A percentile compares a stretch with the other conserved stretches of the same genome.
These are phyloP conservation scores for Ascidia mentula DNA, from an alignment of 23 tunicate genomes.

Conservation along the genomic window DNA sequence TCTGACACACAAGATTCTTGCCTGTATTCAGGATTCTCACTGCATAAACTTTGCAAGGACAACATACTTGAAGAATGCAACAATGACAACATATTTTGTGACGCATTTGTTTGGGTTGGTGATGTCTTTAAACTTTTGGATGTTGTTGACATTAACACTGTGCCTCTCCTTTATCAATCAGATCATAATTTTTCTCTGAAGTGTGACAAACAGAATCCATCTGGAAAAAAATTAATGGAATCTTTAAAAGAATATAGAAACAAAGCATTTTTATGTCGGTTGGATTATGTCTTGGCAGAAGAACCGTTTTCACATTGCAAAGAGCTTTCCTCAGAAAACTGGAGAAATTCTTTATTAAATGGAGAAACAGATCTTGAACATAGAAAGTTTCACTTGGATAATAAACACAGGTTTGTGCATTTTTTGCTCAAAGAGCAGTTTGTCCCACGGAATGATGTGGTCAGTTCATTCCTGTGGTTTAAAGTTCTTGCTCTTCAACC, in stretches of 20 bases:
- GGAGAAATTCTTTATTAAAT: constrained; percentile 48
- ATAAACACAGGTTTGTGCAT: neutral
- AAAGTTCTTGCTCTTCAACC: constrained; percentile 21
- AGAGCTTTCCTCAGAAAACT: constrained; percentile 24
- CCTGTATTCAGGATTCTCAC: neutral
- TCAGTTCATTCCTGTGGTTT: neutral
- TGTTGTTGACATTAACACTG: constrained; percentile 22
- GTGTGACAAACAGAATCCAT: neutral
- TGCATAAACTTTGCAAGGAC: neutral
- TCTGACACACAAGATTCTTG: neutral
- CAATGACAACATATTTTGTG: neutral
- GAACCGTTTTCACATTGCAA: constrained; percentile 17
- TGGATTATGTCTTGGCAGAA: neutral
- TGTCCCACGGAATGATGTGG: neutral
- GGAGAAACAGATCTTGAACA: constrained; percentile 13
- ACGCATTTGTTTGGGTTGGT: constrained; percentile 23
- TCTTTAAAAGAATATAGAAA: neutral
- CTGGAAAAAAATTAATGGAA: constrained; percentile 6
- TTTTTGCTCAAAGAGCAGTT: neutral
- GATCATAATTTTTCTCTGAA: constrained; percentile 4
- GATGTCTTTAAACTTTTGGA: constrained; percentile 24
- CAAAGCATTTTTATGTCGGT: constrained; percentile 17
- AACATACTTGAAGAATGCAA: neutral
- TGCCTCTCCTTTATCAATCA: constrained; percentile 18
- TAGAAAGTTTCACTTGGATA: neutral